Evolutionary conservation across 2,888 invertebrate genomes (phyloP).

Genomic region (Eupeodes latifasciatus): DNA sequence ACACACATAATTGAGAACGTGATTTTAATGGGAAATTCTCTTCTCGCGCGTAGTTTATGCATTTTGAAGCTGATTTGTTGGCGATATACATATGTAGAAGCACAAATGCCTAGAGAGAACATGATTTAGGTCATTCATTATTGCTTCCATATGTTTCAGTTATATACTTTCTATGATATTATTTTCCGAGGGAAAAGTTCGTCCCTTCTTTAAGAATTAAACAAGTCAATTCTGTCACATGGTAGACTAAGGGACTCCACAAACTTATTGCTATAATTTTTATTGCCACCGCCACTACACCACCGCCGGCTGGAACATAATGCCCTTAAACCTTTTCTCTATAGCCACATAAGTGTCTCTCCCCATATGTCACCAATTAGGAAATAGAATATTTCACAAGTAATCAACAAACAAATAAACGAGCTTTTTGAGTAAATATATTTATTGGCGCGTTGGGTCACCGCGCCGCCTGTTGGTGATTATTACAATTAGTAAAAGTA

Average conservation of each 20-base stretch:
- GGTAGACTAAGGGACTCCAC: neutral
- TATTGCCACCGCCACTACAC: too few species aligned
- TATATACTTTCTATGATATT: neutral
- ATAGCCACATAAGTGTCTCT: neutral
- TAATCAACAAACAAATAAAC: slow-evolving; percentile 28
- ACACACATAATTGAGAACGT: slow-evolving; percentile 8
- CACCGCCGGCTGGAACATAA: neutral
- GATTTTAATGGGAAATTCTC: slow-evolving; percentile 10
- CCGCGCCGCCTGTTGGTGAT: slow-evolving; percentile 27
- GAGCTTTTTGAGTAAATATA: slow-evolving; percentile 43
- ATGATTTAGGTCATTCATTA: neutral
- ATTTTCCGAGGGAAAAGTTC: neutral
- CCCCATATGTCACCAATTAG: neutral
- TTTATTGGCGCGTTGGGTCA: neutral
- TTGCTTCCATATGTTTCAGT: too few species aligned
- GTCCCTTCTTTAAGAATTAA: neutral
- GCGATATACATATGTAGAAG: neutral
- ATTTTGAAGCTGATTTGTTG: neutral
- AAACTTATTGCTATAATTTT: too few species aligned
- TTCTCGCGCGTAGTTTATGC: too few species aligned
- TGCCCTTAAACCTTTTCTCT: neutral
- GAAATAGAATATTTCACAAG: neutral
- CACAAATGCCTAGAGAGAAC: neutral
- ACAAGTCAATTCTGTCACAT: neutral
- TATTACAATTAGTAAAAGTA: slow-evolving; percentile 31